Evolutionary conservation across 2,113 vertebrate species (phyloP).

Genomic region (Suncus etruscus): DNA sequence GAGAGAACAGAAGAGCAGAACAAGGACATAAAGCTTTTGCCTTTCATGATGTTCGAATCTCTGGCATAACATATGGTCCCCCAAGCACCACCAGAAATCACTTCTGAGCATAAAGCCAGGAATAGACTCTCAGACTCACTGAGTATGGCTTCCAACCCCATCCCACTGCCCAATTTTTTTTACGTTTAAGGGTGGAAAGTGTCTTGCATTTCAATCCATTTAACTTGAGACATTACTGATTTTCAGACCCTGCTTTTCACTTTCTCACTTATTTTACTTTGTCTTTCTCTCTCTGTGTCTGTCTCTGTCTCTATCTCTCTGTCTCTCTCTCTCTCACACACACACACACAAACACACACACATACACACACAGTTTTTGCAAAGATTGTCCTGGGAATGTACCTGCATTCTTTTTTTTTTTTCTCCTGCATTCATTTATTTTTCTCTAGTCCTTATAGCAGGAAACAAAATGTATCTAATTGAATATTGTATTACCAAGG

Average conservation of each 20-base stretch:
- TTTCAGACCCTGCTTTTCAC: neutral
- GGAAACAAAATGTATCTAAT: neutral
- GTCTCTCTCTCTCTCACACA: neutral
- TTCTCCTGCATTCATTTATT: neutral
- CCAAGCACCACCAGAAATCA: no score
- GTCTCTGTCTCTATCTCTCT: neutral
- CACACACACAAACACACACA: neutral
- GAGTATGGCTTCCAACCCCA: no score
- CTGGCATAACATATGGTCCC: no score
- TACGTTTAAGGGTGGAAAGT: no score
- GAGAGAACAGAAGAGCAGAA: no score
- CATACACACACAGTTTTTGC: neutral
- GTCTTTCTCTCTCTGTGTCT: slow-evolving; percentile 16
- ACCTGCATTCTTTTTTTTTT: neutral
- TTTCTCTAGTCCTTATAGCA: neutral
- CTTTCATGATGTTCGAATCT: no score
- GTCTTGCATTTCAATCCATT: no score
- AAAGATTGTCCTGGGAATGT: neutral
- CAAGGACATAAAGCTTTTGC: no score
- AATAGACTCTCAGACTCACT: no score
- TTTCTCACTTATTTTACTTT: neutral
- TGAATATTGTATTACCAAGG: neutral
- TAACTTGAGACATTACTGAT: no score
- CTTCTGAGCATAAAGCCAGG: no score
- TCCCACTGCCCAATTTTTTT: no score